Evolutionary conservation across 2,888 invertebrate genomes (phyloP), one percentile per base, ranked within the genome.

Genomic region (Thecophora atra): DNA sequence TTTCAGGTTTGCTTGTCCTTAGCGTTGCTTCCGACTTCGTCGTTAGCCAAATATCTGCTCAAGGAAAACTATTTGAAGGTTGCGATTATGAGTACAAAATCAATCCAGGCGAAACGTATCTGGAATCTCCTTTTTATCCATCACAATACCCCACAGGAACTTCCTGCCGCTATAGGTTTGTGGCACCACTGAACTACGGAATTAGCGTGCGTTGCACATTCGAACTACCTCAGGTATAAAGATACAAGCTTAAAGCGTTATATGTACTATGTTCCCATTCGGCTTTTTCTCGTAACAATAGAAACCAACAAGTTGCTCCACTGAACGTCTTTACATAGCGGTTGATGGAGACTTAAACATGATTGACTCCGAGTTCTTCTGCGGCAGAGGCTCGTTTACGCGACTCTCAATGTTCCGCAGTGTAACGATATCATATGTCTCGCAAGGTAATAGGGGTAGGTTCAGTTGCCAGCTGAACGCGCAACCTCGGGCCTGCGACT

Each of bases 161-260:
- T 1, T 84, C 85, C 19, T 86, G 86, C 71, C 84, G 85, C 17
- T 86, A 86, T 72, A 78, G 73, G n/a, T 76, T 86, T 44, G 73
- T 71, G 2, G 85, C 84, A 1, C 85, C 86, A 0, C 0, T 73
- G 17, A 82, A 84, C 73, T 75, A 83, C 68, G 74, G 77, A 28
- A 82, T 86, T 37, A 63, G 73, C 47, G 65, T 77, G 0, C 76
- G 80, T 7, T 86, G 86, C 73, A 75, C 67, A 13, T 72, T 86
- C 1, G 62, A 30, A 3, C 44, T 85, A 44, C 79, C 79, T 26
- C 79, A 79, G 80, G 85, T 85, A 77, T 74, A n/a, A n/a, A n/a
- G 1, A 6, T 8, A 37, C 37, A 37, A 2, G 7, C 6, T 37
- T 11, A 63, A 47, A 0, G 47, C n/a, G 15, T 11, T 1, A 5